phyloP scores from a whole-genome alignment of 2,888 invertebrate species.

The Lobophora halterata region DNA sequence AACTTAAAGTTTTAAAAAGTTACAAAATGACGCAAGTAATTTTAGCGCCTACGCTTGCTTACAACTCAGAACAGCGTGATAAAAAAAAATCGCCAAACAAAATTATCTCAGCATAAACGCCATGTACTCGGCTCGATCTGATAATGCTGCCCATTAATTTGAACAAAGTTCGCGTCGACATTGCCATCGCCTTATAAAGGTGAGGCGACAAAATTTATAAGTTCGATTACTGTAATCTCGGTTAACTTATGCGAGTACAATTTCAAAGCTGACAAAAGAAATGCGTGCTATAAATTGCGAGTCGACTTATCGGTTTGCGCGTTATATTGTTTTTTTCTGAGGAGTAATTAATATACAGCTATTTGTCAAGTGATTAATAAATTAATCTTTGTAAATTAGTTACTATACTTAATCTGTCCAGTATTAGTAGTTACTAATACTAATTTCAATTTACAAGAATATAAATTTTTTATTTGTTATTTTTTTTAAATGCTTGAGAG shows the following conservation, averaged over 20 bases:
- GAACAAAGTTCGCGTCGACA: conserved; percentile 80
- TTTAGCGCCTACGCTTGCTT: conserved; percentile 43
- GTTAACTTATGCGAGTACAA: conserved; percentile 81
- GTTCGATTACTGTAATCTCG: conserved; percentile 81
- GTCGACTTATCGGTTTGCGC: conserved; percentile 68
- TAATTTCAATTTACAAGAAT: no score
- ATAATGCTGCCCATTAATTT: conserved; percentile 80
- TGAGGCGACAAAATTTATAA: conserved; percentile 81
- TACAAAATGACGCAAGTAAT: no score
- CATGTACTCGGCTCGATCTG: conserved; percentile 78
- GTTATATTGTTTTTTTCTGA: conserved; percentile 57
- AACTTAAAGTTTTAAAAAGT: no score
- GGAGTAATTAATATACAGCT: conserved; percentile 57
- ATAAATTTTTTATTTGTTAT: no score
- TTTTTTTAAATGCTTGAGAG: no score
- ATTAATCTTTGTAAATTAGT: not conserved
- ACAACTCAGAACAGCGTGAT: conserved; percentile 39
- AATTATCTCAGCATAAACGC: conserved; percentile 80
- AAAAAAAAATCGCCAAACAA: conserved; percentile 66
- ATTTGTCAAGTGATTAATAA: conserved; percentile 31
- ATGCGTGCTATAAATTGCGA: conserved; percentile 78
- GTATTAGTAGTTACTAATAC: no score
- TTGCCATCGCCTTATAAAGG: conserved; percentile 76
- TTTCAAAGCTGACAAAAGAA: conserved; percentile 82
- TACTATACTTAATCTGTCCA: no score